A percentile compares a stretch with the other conserved stretches of the same genome.
phyloP scores from a whole-genome alignment of 2,797 vertebrate genomes.

The Rhodeus uyekii region DNA sequence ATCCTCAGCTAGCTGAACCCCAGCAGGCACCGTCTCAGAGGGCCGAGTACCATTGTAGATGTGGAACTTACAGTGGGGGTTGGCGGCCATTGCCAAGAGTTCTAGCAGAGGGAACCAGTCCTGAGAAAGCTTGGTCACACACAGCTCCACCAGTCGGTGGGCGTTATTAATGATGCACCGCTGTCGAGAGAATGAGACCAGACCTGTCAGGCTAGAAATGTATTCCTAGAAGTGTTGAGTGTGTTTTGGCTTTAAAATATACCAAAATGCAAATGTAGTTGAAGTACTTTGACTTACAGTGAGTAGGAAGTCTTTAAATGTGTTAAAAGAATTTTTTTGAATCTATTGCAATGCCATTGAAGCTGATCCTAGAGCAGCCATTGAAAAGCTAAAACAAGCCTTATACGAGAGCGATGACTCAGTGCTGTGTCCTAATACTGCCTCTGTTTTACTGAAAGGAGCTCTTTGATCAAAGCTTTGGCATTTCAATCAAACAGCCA shows the following conservation, averaged over 20 bases:
- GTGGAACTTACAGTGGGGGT: slow-evolving; percentile 99
- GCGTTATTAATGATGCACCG: slow-evolving; percentile 99
- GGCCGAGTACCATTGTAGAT: slow-evolving; percentile 99
- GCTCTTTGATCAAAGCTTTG: slow-evolving; percentile 59
- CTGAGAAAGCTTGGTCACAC: slow-evolving; percentile 99
- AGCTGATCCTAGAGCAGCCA: slow-evolving; percentile 35
- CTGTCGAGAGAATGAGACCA: slow-evolving; percentile 68
- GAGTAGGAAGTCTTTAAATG: not conserved
- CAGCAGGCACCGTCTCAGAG: slow-evolving; percentile 96
- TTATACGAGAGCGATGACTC: slow-evolving; percentile 51
- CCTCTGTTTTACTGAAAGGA: slow-evolving; percentile 54
- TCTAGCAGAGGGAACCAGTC: slow-evolving; percentile 99
- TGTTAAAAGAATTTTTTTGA: not conserved
- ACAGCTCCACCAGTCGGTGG: slow-evolving; percentile 97
- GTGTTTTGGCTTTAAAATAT: not conserved
- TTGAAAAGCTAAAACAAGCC: slow-evolving; percentile 49
- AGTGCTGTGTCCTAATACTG: slow-evolving; percentile 45
- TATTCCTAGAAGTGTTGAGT: not conserved
- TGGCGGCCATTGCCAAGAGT: slow-evolving; percentile 99
- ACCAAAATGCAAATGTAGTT: not conserved
- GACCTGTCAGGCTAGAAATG: not conserved
- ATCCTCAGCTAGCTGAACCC: slow-evolving; percentile 94
- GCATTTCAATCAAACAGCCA: slow-evolving; percentile 59
- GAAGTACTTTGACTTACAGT: not conserved
- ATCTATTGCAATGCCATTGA: slow-evolving; percentile 16